Base-by-base conservation (phyloP, 2,113 vertebrate genomes). In the Brachionichthys hirsutus region DNA sequence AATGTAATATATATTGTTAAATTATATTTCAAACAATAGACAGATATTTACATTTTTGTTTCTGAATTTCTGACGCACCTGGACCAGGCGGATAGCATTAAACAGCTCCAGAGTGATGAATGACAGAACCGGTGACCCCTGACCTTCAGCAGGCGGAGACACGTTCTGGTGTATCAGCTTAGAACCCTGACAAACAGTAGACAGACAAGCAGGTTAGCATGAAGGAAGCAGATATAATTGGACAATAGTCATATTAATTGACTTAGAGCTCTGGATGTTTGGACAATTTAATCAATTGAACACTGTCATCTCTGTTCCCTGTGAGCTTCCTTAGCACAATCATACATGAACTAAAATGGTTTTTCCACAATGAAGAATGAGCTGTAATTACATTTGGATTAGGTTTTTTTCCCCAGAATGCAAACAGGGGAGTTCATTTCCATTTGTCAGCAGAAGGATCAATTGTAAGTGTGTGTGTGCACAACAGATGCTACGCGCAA, bases 161-260 rank as follows among this genome's bases (percentile, higher is more conserved):
- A 95, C 88, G 75, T 98, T 98, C 83, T 95, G 96, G 84, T 98
- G 95, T 86, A 99, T 96, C 73, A 99, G 84, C 67, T 92, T 89
- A 30, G 96, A 97, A 75, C 94, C 95, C 96, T 99, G 71, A 65
- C n/a, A n/a, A n/a, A n/a, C 1, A 41, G 18, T 8, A 70, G 19
- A 52, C 2, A 63, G 6, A 55, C 38, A 74, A 14, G 18, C 0
- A 24, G 12, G 3, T 15, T 24, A 47, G 20, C n/a, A 54, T 42
- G 40, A 1, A 42, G 40, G 14, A 13, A 15, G 40, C 40, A 42
- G 13, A 42, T 12, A 12, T 10, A 9, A 38, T 12, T 10, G 36
- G 36, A 10, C 36, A 12, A 12, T 1, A 11, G 36, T 30, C 24
- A 3, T 30, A 30, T 30, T 30, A 30, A 30, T 30, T 38, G 36